Base-by-base conservation (phyloP, 2,113 vertebrate species). In the Hippolais icterina region DNA sequence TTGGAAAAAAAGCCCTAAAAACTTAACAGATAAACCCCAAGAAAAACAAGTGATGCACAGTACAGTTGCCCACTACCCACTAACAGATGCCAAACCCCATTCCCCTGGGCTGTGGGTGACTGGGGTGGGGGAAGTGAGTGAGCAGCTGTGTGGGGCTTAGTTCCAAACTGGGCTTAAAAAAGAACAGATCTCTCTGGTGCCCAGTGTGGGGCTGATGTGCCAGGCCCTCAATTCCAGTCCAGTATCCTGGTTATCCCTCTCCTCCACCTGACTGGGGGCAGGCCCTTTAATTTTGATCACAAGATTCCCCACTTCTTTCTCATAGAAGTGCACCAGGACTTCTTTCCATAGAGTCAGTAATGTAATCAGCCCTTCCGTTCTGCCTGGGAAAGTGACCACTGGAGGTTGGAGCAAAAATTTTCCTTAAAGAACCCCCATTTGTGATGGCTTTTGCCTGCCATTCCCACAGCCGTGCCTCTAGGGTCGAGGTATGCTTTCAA, bases 401-500 rank as follows among this genome's bases (percentile, higher is more conserved):
- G 28, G 41, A 44, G 42, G 22, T 3, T 59, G 52, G 22, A 72
- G 50, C 11, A 41, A n/a, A 8, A 84, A 4, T 3, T 77, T 70
- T 24, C 18, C 42, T 24, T 25, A 25, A 23, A 42, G 49, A 33
- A 2, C 7, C 31, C 9, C n/a, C 6, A 21, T 5, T 21, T 59
- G 33, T 72, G 9, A 6, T 59, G 65, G 24, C 5, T 35, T 59
- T 72, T 65, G 28, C 24, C 33, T 46, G 24, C n/a, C 57, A 19
- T 53, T 39, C 24, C 65, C 52, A 57, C 50, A 64, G 13, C 28
- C 2, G 0, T 33, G 15, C 23, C 33, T 52, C 23, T n/a, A 27
- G 21, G 21, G 4, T 10, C 0, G 0, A 41, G 28, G 2, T 14
- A 3, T 29, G 25, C 19, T n/a, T 59, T 66, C 17, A 39, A 5